These are phyloP conservation scores for Sebastes vulpes DNA, from an alignment of 2,797 vertebrate species.

Conservation along the genomic window DNA sequence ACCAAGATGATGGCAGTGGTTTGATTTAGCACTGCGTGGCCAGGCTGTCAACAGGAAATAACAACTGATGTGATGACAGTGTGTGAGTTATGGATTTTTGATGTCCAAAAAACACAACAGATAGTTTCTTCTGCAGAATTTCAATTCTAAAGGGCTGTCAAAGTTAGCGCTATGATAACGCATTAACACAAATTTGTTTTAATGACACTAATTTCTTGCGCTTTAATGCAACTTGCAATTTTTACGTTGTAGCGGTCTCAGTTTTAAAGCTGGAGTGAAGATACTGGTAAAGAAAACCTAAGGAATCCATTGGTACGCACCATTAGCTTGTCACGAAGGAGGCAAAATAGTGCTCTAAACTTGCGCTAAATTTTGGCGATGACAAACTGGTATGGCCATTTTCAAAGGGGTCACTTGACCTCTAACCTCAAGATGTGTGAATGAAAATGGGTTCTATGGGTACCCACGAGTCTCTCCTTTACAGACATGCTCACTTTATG, in stretches of 20 bases:
- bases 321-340: neutral
- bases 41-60: neutral
- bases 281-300: neutral
- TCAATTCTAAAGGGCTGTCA: neutral
- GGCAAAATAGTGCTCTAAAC: accelerated
- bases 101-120: neutral
- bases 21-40: slow-evolving; percentile 6
- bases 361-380: too few species aligned
- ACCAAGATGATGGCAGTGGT: slow-evolving; percentile 7
- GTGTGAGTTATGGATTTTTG: neutral
- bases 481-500: too few species aligned
- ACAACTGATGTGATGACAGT: neutral
- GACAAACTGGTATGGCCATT: accelerated
- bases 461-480: too few species aligned
- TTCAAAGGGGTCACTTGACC: neutral
- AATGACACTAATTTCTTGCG: too few species aligned
- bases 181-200: neutral
- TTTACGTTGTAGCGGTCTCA: neutral
- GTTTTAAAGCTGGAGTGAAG: neutral
- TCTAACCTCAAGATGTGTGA: neutral
- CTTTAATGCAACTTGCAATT: neutral
- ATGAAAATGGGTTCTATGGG: too few species aligned
- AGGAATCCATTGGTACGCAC: neutral
- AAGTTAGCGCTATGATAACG: neutral
- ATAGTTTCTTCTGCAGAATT: neutral